Base-by-base conservation (phyloP, 1,140 invertebrate genomes). In the Lerema accius region DNA sequence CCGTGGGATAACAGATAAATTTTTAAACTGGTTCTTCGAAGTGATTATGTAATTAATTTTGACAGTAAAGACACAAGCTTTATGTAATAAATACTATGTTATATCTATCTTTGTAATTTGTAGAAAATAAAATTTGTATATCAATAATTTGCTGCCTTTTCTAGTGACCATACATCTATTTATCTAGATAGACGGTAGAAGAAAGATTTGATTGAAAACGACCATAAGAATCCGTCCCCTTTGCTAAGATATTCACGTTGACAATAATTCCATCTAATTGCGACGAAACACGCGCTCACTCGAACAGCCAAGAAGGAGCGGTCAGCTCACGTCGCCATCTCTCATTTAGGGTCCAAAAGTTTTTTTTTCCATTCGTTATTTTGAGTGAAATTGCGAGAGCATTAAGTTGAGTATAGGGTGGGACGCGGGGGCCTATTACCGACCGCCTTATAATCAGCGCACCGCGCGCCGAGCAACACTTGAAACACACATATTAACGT, bases 371-470 rank as follows among this genome's bases (percentile, higher is more conserved):
- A 73, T 86, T 84, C 84, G 82, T 89, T 86, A 86, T 85, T 83
- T 82, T 79, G 78, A 88, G 80, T 82, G 78, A 90, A 90, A 89
- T 89, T 89, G 88, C 85, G 84, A 89, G 88, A 86, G 84, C 82
- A 89, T 89, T 88, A 88, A 81, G 65, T 79, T 89, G 84, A 89
- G 77, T 90, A 86, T 88, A 86, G 88, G 87, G 82, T 90, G 80
- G 81, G 84, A 73, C 75, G 75, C 76, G 71, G 67, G 73, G 77
- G 65, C 65, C 74, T 78, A 84, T 84, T 87, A 87, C 80, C 71
- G 60, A 40, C 72, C 65, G 80, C 82, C 78, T 83, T 87, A 71
- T 87, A 82, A 88, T 88, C 83, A 79, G 53, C 43, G 73, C 61
- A 65, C 67, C 67, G 64, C 72, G 40, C 68, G 59, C 65, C 73